Percentiles rank a stretch among this genome's conserved stretches.
These are phyloP conservation scores for Synaphobranchus kaupii DNA, from an alignment of 2,797 vertebrate species.

Conservation along the genomic window DNA sequence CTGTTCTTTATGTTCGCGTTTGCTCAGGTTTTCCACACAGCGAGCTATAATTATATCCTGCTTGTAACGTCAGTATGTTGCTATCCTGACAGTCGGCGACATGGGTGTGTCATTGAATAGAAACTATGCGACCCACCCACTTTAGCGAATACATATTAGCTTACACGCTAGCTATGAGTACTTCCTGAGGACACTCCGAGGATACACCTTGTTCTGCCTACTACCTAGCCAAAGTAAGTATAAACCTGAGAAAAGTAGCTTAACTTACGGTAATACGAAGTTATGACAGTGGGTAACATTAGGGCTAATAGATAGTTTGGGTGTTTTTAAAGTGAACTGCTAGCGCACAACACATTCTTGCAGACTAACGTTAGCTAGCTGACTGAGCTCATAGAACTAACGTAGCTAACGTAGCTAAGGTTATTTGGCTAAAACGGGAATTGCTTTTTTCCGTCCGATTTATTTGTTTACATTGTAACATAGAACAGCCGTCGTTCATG, in stretches of 20 bases:
- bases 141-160: slow-evolving; percentile 41
- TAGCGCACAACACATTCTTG: no score
- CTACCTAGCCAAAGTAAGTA: background rate
- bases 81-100: background rate
- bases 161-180: slow-evolving; percentile 24
- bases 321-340: no score
- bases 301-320: background rate
- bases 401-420: no score
- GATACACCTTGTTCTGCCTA: background rate
- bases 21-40: slow-evolving; percentile 9
- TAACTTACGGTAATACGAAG: background rate
- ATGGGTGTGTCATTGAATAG: slow-evolving; percentile 38
- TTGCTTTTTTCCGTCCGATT: background rate
- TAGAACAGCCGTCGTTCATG: no score
- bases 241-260: background rate
- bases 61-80: background rate
- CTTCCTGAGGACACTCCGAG: background rate
- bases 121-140: slow-evolving; percentile 65
- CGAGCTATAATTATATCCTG: background rate
- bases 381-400: no score
- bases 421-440: background rate
- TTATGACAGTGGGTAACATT: background rate
- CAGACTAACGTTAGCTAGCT: no score
- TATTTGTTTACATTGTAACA: background rate
- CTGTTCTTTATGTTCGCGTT: background rate